phyloP scores from a whole-genome alignment of 2,113 vertebrate genomes.

The Cyanoramphus novaezelandiae region DNA sequence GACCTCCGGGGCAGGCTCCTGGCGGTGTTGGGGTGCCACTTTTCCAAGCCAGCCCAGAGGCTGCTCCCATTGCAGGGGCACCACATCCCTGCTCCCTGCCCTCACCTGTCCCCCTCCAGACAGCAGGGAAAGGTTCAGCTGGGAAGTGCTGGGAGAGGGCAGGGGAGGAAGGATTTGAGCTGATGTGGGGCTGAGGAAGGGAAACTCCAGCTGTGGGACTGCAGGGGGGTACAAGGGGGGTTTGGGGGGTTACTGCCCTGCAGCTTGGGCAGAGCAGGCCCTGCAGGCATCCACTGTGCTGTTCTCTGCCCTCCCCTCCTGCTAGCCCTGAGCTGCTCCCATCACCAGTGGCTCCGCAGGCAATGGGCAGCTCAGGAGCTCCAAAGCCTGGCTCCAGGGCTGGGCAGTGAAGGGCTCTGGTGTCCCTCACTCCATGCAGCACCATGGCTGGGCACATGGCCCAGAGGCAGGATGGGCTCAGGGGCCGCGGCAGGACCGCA shows the following conservation, averaged over 20 bases:
- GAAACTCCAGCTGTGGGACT: neutral
- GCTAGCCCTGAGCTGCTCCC: neutral
- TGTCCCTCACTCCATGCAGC: neutral
- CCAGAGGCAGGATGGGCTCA: fast-evolving
- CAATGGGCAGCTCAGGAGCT: neutral
- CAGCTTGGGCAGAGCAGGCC: neutral
- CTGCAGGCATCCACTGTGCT: neutral
- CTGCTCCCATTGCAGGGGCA: neutral
- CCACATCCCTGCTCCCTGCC: neutral
- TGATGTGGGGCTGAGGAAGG: neutral
- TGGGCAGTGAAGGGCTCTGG: neutral
- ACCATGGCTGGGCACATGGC: fast-evolving
- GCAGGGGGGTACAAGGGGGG: neutral
- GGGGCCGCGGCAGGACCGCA: fast-evolving
- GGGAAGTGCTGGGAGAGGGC: neutral
- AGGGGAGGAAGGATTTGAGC: neutral
- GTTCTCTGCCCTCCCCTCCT: neutral
- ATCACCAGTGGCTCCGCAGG: fast-evolving
- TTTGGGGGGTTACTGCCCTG: neutral
- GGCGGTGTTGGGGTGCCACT: neutral
- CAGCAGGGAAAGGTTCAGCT: neutral
- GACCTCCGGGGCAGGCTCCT: neutral
- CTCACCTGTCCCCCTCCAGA: neutral
- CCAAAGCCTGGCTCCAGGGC: neutral
- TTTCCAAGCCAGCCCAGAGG: neutral